Conservation (phyloP, 2,113 vertebrate species). For the Rhea americana region DNA sequence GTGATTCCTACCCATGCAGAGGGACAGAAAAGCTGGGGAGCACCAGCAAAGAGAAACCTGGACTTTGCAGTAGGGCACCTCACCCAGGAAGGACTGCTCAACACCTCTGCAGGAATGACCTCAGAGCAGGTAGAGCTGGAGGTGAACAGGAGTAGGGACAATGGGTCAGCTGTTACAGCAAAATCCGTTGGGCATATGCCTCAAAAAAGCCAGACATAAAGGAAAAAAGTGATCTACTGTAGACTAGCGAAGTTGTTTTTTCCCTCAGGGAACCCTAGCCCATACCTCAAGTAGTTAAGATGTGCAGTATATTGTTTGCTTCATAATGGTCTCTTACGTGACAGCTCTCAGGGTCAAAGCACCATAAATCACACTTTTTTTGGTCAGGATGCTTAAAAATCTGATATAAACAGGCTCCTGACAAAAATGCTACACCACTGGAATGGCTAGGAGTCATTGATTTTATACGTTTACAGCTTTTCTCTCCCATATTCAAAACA, state of each 20-base stretch:
- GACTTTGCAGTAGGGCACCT: background rate
- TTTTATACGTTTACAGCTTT: background rate
- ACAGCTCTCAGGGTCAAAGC: constrained; percentile 24
- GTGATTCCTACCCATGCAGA: background rate
- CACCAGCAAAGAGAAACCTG: background rate
- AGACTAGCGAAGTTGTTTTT: background rate
- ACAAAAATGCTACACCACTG: constrained; percentile 43
- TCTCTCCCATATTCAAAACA: background rate
- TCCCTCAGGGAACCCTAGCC: background rate
- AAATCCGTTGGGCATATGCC: background rate
- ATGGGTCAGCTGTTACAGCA: background rate
- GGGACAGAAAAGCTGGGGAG: background rate
- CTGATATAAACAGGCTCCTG: constrained; percentile 9
- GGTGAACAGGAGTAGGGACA: background rate
- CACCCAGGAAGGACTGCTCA: background rate
- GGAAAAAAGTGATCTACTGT: background rate
- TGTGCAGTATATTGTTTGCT: background rate
- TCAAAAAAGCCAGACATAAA: background rate
- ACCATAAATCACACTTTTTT: constrained; percentile 27
- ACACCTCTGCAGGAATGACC: background rate
- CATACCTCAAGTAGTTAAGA: background rate
- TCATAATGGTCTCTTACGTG: background rate
- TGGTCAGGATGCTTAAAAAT: background rate
- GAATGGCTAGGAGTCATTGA: constrained; percentile 12
- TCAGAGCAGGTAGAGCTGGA: background rate